phyloP scores from a whole-genome alignment of 2,888 invertebrate species.

The Cheilosia pagana region DNA sequence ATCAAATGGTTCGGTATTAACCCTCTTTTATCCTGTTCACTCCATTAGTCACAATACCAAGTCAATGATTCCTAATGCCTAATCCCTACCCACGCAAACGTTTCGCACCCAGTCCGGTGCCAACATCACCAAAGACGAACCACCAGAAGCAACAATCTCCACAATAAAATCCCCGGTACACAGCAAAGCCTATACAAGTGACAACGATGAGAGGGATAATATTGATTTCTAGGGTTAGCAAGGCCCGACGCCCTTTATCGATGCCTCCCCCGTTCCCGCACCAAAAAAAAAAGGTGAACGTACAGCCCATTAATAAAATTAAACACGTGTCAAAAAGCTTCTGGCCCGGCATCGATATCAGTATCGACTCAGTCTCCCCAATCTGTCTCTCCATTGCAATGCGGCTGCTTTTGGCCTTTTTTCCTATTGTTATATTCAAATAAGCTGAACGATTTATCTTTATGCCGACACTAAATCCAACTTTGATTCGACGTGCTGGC shows the following conservation, averaged over 20 bases:
- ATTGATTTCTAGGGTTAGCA: slow-evolving; percentile 57
- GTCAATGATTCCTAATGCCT: slow-evolving; percentile 62
- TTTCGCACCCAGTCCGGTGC: slow-evolving; percentile 11
- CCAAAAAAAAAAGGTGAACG: slow-evolving; percentile 61
- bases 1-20: slow-evolving; percentile 61
- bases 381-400: slow-evolving; percentile 6
- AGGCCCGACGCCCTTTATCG: not conserved
- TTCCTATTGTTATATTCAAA: slow-evolving; percentile 70
- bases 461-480: slow-evolving; percentile 63
- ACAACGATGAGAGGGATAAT: slow-evolving; percentile 43
- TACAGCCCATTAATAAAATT: slow-evolving; percentile 76
- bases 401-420: slow-evolving; percentile 11
- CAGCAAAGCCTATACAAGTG: slow-evolving; percentile 58
- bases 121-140: slow-evolving; percentile 1
- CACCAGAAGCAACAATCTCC: slow-evolving; percentile 63
- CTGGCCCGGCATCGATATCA: slow-evolving; percentile 68
- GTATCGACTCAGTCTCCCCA: slow-evolving; percentile 16
- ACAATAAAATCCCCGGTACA: not conserved
- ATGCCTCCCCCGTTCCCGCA: not conserved
- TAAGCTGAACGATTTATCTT: slow-evolving; percentile 74
- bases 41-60: slow-evolving; percentile 59
- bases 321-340: slow-evolving; percentile 76
- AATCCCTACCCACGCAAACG: slow-evolving; percentile 3
- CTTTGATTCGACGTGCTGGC: slow-evolving; percentile 35
- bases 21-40: slow-evolving; percentile 63